Evolutionary conservation across 2,888 invertebrate genomes (phyloP).

Genomic region (Syrista parreyssii): DNA sequence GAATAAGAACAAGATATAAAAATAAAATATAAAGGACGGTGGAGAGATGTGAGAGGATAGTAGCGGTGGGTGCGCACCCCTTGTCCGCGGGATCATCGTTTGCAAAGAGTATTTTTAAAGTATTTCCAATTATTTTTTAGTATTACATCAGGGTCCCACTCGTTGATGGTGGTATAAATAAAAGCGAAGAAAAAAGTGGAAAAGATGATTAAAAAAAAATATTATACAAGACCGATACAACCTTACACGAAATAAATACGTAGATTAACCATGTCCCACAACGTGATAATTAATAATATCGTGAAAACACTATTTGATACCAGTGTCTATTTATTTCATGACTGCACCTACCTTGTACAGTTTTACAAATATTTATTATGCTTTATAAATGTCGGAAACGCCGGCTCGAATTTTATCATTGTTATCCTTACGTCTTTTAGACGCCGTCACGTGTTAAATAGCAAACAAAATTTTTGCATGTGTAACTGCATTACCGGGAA

Average conservation of each 20-base stretch:
- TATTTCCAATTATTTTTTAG: conserved; percentile 66
- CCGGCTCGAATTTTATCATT: not conserved
- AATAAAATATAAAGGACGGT: conserved; percentile 16
- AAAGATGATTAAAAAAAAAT: conserved; percentile 16
- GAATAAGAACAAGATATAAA: not conserved
- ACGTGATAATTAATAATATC: conserved; percentile 56
- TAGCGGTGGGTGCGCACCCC: not conserved
- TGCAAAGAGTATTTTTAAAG: conserved; percentile 66
- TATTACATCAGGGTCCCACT: conserved; percentile 55
- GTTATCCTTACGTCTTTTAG: not conserved
- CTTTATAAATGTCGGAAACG: not conserved
- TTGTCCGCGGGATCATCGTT: conserved; percentile 42
- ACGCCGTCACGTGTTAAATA: not conserved
- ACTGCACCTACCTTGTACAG: not conserved
- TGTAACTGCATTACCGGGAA: not conserved
- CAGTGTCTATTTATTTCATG: conserved; percentile 18
- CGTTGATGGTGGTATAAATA: conserved; percentile 33
- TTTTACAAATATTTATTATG: not conserved
- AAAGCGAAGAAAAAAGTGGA: conserved; percentile 36
- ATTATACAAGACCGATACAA: conserved; percentile 16
- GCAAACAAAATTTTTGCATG: not conserved
- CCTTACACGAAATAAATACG: conserved; percentile 3
- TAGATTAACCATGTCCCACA: conserved; percentile 41
- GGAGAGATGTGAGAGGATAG: conserved; percentile 9
- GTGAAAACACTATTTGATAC: conserved; percentile 39